Base-by-base conservation (phyloP, 2,113 vertebrate genomes). In the Lepisosteus osseus region DNA sequence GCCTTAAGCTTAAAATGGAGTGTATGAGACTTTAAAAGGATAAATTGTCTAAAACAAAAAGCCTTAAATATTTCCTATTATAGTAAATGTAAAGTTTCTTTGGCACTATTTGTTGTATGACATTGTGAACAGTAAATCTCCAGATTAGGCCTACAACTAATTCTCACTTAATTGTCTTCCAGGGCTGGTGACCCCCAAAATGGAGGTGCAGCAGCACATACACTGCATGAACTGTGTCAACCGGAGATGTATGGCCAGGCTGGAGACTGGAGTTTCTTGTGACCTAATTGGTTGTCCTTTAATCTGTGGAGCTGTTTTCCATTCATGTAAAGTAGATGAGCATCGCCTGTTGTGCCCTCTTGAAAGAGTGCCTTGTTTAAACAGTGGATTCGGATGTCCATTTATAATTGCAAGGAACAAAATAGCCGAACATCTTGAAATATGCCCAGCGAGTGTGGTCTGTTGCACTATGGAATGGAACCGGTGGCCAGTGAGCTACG, bases 401-500 rank as follows among this genome's bases (percentile, higher is more conserved):
- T 92, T 91, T 80, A 83, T 84, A 65, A 78, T 98, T 83, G 83
- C 94, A 9, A 92, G 97, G 78, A 94, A 93, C 80, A 97, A 96
- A 83, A 93, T 98, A 77, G 94, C 92, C 57, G 93, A 96, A 67
- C 97, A 99, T 81, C 90, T 99, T 17, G 93, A 95, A 83, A 82
- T 93, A 67, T 99, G 97, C 80, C 97, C 97, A 11, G 97, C 97
- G 55, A 97, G 97, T 47, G 95, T 98, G 54, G 95, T 99, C 3
- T 97, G 95, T 84, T 99, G 97, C 86, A 98, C 96, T 14, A 99
- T 99, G 97, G 97, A 99, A 80, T 99, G 97, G 97, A 99, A 99
- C 74, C 92, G 96, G 75, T 98, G 97, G 96, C 96, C 96, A 0
- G 91, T 99, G 76, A 97, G 95, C 85, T 94, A 95, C 0, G 90